Percentiles rank a stretch among this genome's conserved stretches.
Evolutionary conservation across 2,888 invertebrate species (phyloP).

Genomic region (Pyrgus malvae): DNA sequence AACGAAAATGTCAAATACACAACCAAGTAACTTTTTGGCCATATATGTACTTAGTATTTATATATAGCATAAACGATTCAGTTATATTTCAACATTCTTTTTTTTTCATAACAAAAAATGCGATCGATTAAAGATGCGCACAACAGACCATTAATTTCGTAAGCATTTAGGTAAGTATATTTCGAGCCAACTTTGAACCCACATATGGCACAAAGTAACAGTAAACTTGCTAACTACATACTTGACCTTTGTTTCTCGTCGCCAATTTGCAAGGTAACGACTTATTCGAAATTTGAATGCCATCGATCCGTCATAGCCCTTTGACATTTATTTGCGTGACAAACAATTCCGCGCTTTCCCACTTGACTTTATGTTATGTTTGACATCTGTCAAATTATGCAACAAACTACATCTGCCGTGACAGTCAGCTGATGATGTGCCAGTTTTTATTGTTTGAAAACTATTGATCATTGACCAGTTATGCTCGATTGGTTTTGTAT

Average conservation of each 20-base stretch:
- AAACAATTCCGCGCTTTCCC: constrained; percentile 33
- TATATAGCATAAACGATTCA: too few species aligned
- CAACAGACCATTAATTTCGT: too few species aligned
- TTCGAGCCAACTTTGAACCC: neutral
- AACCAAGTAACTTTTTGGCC: too few species aligned
- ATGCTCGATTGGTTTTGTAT: constrained; percentile 18
- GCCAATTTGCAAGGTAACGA: constrained; percentile 1
- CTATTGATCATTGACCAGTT: constrained; percentile 16
- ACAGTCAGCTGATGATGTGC: constrained; percentile 20
- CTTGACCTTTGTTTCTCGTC: constrained; percentile 9
- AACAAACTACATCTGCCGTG: constrained; percentile 29
- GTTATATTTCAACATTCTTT: too few species aligned
- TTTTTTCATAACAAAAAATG: too few species aligned
- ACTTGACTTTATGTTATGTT: constrained; percentile 42
- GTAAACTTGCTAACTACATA: neutral
- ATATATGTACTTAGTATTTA: too few species aligned
- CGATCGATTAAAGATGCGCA: too few species aligned
- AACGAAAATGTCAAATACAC: too few species aligned
- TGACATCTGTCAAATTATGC: constrained; percentile 61
- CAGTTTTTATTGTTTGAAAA: constrained; percentile 18
- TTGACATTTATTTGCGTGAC: constrained; percentile 26
- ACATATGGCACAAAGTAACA: neutral
- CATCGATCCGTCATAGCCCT: constrained; percentile 16
- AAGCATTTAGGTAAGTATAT: too few species aligned
- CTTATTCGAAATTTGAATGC: constrained; percentile 14